Percentiles rank a stretch among this genome's conserved stretches.
These are phyloP conservation scores for Enoplosus armatus DNA, from an alignment of 2,797 vertebrate genomes.

Conservation along the genomic window DNA sequence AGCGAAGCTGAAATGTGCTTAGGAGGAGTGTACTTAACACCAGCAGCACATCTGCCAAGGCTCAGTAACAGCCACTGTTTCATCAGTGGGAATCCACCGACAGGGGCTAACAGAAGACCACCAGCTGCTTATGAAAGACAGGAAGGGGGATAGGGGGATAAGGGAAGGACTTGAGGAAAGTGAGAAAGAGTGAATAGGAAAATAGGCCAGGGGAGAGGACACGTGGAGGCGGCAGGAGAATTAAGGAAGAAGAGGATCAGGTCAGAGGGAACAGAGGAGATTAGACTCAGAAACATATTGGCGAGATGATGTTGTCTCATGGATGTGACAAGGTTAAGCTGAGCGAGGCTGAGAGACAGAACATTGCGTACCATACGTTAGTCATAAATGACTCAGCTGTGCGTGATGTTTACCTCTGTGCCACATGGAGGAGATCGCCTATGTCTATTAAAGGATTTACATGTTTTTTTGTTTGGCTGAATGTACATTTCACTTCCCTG, in stretches of 20 bases:
- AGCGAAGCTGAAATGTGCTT: slow-evolving; percentile 53
- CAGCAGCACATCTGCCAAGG: slow-evolving; percentile 47
- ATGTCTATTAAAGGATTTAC: slow-evolving; percentile 39
- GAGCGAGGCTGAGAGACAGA: slow-evolving; percentile 41
- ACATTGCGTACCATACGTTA: slow-evolving; percentile 50
- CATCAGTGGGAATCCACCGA: slow-evolving; percentile 44
- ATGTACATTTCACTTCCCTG: slow-evolving; percentile 27
- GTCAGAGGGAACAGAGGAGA: slow-evolving; percentile 35
- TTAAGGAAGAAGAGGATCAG: slow-evolving; percentile 33
- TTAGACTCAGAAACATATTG: slow-evolving; percentile 60
- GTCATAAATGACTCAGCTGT: slow-evolving; percentile 64
- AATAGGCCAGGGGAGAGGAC: slow-evolving; percentile 7
- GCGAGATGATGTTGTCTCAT: slow-evolving; percentile 39
- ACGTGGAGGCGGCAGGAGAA: slow-evolving; percentile 22
- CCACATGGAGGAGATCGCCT: slow-evolving; percentile 29
- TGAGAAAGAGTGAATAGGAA: slow-evolving; percentile 5
- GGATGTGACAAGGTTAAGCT: slow-evolving; percentile 54
- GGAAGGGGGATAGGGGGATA: not conserved
- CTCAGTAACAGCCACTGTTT: slow-evolving; percentile 24
- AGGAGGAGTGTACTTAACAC: slow-evolving; percentile 49
- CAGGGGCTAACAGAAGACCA: slow-evolving; percentile 23
- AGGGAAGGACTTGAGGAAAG: slow-evolving; percentile 13
- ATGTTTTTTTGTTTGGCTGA: slow-evolving; percentile 36
- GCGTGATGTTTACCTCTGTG: slow-evolving; percentile 49
- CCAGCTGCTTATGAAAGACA: slow-evolving; percentile 45